Conservation (phyloP, 2,888 invertebrate species). For the Cheilosia vernalis region DNA sequence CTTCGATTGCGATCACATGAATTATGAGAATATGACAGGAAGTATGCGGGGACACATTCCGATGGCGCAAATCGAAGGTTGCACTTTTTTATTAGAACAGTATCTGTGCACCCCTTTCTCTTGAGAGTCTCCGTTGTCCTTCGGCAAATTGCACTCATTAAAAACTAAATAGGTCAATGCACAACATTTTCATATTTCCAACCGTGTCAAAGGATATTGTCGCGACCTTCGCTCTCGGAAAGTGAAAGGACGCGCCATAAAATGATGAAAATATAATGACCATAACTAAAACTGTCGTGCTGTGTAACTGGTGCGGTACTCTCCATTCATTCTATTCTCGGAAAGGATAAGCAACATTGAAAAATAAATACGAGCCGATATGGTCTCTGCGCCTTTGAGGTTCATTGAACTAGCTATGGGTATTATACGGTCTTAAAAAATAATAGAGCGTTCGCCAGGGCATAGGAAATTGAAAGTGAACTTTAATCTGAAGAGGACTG, state of each 20-base stretch:
- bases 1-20: conserved; percentile 33
- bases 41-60: neutral
- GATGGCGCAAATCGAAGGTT: conserved; percentile 46
- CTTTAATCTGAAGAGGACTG: conserved; percentile 64
- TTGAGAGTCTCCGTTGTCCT: conserved; percentile 26
- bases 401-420: conserved; percentile 41
- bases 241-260: conserved; percentile 61
- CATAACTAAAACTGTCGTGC: conserved; percentile 60
- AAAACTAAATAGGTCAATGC: conserved; percentile 52
- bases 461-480: conserved; percentile 8
- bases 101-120: conserved; percentile 46
- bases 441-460: neutral
- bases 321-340: conserved; percentile 10
- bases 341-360: conserved; percentile 22
- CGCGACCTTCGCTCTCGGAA: conserved; percentile 40
- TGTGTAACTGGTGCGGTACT: conserved; percentile 65
- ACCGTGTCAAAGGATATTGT: neutral
- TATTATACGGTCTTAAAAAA: neutral
- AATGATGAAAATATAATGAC: conserved; percentile 70
- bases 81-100: conserved; percentile 53
- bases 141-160: conserved; percentile 64
- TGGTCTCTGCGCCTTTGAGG: conserved; percentile 4
- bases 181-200: conserved; percentile 14
- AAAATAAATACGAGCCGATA: conserved; percentile 2
- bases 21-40: conserved; percentile 31